phyloP scores from a whole-genome alignment of 1,140 invertebrate species.

The Adoxophyes honmai region DNA sequence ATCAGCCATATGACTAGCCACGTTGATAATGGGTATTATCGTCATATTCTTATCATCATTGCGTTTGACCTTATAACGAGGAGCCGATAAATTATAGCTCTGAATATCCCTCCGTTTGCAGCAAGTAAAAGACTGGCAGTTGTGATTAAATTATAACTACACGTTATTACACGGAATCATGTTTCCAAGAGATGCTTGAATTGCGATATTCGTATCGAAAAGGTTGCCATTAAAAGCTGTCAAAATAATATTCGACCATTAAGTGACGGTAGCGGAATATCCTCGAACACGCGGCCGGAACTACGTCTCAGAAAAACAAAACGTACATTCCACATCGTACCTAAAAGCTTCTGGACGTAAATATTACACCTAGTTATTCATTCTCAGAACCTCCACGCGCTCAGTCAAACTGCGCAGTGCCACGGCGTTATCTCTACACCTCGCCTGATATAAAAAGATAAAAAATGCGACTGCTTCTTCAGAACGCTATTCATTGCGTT shows the following conservation, averaged over 20 bases:
- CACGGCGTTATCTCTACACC: neutral
- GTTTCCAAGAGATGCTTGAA: no score
- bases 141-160: no score
- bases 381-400: conserved; percentile 11
- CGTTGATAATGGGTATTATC: conserved; percentile 6
- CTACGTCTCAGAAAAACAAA: neutral
- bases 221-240: no score
- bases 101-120: neutral
- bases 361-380: conserved; percentile 13
- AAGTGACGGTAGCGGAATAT: no score
- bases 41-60: conserved; percentile 1
- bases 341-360: conserved; percentile 9
- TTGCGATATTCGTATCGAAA: no score
- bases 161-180: no score
- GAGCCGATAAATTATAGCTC: conserved; percentile 13
- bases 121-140: no score
- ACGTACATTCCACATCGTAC: conserved; percentile 5
- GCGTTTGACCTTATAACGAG: conserved; percentile 12
- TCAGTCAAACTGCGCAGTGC: conserved; percentile 9
- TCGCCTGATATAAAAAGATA: conserved; percentile 8
- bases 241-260: no score
- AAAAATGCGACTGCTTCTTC: neutral
- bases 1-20: neutral
- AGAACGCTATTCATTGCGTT: neutral
- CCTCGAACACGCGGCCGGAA: neutral